A percentile compares a stretch with the other conserved stretches of the same genome.
Conservation (phyloP, 2,113 vertebrate species). For the Terrapene triunguis region DNA sequence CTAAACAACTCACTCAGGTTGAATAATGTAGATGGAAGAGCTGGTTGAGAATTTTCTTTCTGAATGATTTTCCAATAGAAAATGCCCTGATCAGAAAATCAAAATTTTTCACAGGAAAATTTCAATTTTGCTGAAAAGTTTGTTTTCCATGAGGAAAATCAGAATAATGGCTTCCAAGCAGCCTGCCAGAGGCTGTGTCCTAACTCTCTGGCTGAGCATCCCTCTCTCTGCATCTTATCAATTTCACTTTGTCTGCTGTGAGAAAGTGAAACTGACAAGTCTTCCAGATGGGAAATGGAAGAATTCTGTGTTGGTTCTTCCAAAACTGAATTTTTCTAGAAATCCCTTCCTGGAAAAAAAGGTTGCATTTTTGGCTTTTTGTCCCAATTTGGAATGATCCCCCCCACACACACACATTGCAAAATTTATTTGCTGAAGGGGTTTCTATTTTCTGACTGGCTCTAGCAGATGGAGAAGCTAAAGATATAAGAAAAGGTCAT, state of each 20-base stretch:
- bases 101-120: background rate
- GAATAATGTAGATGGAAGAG: background rate
- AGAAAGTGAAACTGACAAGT: background rate
- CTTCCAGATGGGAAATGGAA: background rate
- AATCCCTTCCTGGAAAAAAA: background rate
- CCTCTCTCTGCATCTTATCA: background rate
- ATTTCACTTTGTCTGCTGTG: background rate
- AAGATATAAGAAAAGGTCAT: constrained; percentile 24
- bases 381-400: background rate
- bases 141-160: background rate
- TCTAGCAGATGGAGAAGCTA: background rate
- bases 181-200: too few species aligned
- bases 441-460: background rate
- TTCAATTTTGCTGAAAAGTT: background rate
- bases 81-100: background rate
- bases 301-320: background rate
- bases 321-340: background rate
- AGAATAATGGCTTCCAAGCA: background rate
- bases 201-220: background rate
- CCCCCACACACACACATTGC: background rate
- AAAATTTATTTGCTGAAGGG: background rate
- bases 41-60: background rate
- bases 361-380: background rate
- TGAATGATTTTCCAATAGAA: background rate
- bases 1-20: constrained; percentile 32